A percentile compares a stretch with the other conserved stretches of the same genome.
These are phyloP conservation scores for Nymphalis polychloros DNA, from an alignment of 2,888 invertebrate genomes.

Conservation along the genomic window DNA sequence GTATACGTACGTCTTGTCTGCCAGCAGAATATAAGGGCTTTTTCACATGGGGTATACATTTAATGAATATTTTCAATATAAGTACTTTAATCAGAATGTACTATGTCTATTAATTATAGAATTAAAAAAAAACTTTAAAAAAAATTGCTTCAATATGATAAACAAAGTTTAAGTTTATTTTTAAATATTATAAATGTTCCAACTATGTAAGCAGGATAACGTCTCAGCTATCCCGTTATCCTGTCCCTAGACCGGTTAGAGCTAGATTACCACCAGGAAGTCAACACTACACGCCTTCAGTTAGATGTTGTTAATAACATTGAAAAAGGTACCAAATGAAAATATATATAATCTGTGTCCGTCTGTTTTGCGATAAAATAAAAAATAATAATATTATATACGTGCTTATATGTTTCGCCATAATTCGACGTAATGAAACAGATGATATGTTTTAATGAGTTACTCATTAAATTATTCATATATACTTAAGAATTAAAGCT, in stretches of 20 bases:
- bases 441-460: too few relatives aligned
- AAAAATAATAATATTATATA: too few relatives aligned
- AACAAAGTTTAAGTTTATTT: background rate
- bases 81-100: too few relatives aligned
- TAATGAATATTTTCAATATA: background rate
- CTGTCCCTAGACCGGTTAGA: constrained; percentile 42
- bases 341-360: too few relatives aligned
- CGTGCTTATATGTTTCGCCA: too few relatives aligned
- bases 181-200: constrained; percentile 5
- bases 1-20: constrained; percentile 28
- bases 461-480: too few relatives aligned
- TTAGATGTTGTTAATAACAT: constrained; percentile 34
- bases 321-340: background rate
- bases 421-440: too few relatives aligned
- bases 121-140: too few relatives aligned
- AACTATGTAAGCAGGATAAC: constrained; percentile 13
- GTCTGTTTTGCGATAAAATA: too few relatives aligned
- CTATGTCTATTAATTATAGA: too few relatives aligned
- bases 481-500: too few relatives aligned
- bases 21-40: background rate
- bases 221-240: constrained; percentile 40
- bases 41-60: background rate
- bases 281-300: constrained; percentile 50
- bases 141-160: background rate
- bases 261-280: constrained; percentile 49